Evolutionary conservation across 2,797 vertebrate genomes (phyloP), one percentile per base, ranked within the genome.

Genomic region (Calcarius lapponicus): DNA sequence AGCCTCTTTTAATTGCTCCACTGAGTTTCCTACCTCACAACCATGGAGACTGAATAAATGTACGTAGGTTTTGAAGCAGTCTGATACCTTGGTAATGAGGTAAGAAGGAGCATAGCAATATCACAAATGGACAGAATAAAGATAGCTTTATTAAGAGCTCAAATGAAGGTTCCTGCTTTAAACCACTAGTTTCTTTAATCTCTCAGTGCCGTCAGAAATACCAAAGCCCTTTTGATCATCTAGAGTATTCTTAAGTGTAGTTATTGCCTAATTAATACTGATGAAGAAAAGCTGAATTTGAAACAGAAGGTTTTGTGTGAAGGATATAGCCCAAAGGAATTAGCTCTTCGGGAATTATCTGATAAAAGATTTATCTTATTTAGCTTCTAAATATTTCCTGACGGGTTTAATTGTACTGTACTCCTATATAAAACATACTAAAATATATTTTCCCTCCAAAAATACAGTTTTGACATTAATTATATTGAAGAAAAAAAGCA

Each of bases 1-100:
- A 82, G 6, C 60, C 61, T 91, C 64, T 71, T 93, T 87, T 94
- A 93, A 95, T 93, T 93, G 84, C 79, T 95, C 48, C 32, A 62
- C 74, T 62, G 74, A 76, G 87, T 71, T 83, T 87, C 48, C 75
- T 67, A 47, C 45, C 20, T 66, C 67, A 67, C 53, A 85, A 34
- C 19, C 72, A 32, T 48, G 42, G 69, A 78, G 79, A 73, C 45
- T 36, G 64, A 83, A 95, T 47, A 80, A 85, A 92, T 31, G 65
- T 60, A 58, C 69, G 43, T 64, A 85, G 60, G 80, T 93, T 96
- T 87, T 91, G 78, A 96, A 95, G 22, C 91, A 89, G 81, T 87
- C 61, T 96, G 91, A 89, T 89, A 74, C 38, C 53, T 48, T 51
- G 72, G 31, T 94, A 96, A 95, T 92, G 84, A 95, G 91, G 79